A percentile compares a stretch with the other conserved stretches of the same genome.
phyloP scores from a whole-genome alignment of 2,113 vertebrate genomes.

The Cynopterus brachyotis region DNA sequence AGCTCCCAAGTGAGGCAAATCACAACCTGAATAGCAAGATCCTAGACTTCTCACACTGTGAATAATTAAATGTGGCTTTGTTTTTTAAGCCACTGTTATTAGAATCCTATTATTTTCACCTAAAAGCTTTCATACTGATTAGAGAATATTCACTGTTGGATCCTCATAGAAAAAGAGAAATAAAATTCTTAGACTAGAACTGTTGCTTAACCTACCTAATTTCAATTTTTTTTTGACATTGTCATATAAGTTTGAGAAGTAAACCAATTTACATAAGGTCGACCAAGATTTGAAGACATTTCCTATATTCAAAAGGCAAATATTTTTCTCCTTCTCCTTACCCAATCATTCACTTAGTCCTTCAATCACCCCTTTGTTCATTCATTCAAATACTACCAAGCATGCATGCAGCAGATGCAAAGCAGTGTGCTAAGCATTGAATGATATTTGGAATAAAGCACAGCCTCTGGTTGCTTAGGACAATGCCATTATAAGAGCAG shows the following conservation, averaged over 20 bases:
- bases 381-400: neutral
- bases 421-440: neutral
- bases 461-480: neutral
- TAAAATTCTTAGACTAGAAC: constrained; percentile 14
- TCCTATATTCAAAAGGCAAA: neutral
- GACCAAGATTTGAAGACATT: neutral
- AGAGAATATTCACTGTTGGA: neutral
- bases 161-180: neutral
- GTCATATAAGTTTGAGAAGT: neutral
- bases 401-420: neutral
- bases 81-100: neutral
- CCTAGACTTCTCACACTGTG: neutral
- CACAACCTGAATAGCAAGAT: neutral
- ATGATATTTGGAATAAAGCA: neutral
- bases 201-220: neutral
- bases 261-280: neutral
- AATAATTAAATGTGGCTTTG: constrained; percentile 40
- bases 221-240: neutral
- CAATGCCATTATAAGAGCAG: no score
- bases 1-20: neutral
- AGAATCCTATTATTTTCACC: neutral
- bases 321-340: neutral
- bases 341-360: neutral
- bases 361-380: neutral
- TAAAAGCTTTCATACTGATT: neutral